These are phyloP conservation scores for Ciconia boyciana DNA, from an alignment of 2,113 vertebrate genomes.

Conservation along the genomic window DNA sequence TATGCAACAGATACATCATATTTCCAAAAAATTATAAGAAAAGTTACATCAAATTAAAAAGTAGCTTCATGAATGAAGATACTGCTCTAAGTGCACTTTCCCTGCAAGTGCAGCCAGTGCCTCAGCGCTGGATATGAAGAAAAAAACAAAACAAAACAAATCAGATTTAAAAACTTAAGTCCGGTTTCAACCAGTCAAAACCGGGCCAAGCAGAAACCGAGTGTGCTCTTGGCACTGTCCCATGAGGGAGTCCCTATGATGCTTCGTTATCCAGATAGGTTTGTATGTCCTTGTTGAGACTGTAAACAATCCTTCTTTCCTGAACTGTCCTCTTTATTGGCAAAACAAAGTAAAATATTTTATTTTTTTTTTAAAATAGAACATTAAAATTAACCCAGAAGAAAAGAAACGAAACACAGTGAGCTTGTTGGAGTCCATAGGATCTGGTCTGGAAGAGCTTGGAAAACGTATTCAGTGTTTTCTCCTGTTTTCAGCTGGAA, in stretches of 20 bases:
- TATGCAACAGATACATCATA: slow-evolving; percentile 77
- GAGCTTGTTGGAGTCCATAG: slow-evolving; percentile 83
- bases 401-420: slow-evolving; percentile 78
- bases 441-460: slow-evolving; percentile 80
- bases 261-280: slow-evolving; percentile 71
- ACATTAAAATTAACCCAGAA: slow-evolving; percentile 81
- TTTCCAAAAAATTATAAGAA: slow-evolving; percentile 73
- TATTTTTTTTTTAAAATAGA: slow-evolving; percentile 76
- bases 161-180: slow-evolving; percentile 76
- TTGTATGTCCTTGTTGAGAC: slow-evolving; percentile 83
- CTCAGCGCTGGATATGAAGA: slow-evolving; percentile 76
- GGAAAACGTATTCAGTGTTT: slow-evolving; percentile 71
- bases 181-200: slow-evolving; percentile 87
- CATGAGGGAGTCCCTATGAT: slow-evolving; percentile 74
- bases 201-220: slow-evolving; percentile 70
- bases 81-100: slow-evolving; percentile 88
- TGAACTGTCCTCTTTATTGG: slow-evolving; percentile 80
- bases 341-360: slow-evolving; percentile 78
- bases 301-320: slow-evolving; percentile 91
- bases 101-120: slow-evolving; percentile 89
- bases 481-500: slow-evolving; percentile 77
- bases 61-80: slow-evolving; percentile 83
- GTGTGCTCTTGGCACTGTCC: slow-evolving; percentile 65
- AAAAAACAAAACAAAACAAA: slow-evolving; percentile 60
- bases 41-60: slow-evolving; percentile 88